phyloP scores from a whole-genome alignment of 1,140 invertebrate genomes.

The Drosophila subpulchrella region DNA sequence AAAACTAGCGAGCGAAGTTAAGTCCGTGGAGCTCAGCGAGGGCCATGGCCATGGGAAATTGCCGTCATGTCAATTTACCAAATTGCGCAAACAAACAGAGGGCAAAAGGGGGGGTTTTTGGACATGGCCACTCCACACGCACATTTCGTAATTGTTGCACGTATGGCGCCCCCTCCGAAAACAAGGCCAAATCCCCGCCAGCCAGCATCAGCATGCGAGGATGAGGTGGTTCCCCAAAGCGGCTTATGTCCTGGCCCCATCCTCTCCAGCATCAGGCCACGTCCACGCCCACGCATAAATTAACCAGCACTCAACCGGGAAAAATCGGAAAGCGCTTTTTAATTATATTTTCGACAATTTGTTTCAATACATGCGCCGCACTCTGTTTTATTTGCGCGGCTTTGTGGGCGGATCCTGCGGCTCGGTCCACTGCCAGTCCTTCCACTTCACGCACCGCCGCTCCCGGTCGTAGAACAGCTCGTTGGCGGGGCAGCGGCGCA shows the following conservation, averaged over 20 bases:
- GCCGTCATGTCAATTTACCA: slow-evolving; percentile 51
- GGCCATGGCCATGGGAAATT: slow-evolving; percentile 39
- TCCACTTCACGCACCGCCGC: slow-evolving; percentile 50
- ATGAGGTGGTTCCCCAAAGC: slow-evolving; percentile 23
- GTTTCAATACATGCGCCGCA: slow-evolving; percentile 45
- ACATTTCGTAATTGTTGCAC: slow-evolving; percentile 54
- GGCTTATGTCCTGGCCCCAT: slow-evolving; percentile 40
- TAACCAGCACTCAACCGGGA: slow-evolving; percentile 35
- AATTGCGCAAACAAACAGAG: slow-evolving; percentile 58
- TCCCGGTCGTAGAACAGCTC: slow-evolving; percentile 52
- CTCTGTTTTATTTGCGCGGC: slow-evolving; percentile 47
- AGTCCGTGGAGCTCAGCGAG: slow-evolving; percentile 34
- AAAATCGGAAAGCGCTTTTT: slow-evolving; percentile 51
- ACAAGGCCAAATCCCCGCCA: slow-evolving; percentile 47
- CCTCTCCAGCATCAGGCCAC: too few relatives aligned
- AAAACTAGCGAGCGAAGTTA: slow-evolving; percentile 44
- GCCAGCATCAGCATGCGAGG: slow-evolving; percentile 26
- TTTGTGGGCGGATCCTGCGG: slow-evolving; percentile 58
- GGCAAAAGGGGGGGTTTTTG: background rate
- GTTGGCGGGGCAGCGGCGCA: slow-evolving; percentile 43
- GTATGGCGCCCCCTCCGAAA: slow-evolving; percentile 24
- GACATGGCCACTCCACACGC: slow-evolving; percentile 17
- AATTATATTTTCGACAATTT: slow-evolving; percentile 66
- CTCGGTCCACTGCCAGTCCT: slow-evolving; percentile 60
- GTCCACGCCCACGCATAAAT: slow-evolving; percentile 36